Evolutionary conservation across 2,888 invertebrate species (phyloP), one percentile per base, ranked within the genome.

Genomic region (Drosophila mayaguana): DNA sequence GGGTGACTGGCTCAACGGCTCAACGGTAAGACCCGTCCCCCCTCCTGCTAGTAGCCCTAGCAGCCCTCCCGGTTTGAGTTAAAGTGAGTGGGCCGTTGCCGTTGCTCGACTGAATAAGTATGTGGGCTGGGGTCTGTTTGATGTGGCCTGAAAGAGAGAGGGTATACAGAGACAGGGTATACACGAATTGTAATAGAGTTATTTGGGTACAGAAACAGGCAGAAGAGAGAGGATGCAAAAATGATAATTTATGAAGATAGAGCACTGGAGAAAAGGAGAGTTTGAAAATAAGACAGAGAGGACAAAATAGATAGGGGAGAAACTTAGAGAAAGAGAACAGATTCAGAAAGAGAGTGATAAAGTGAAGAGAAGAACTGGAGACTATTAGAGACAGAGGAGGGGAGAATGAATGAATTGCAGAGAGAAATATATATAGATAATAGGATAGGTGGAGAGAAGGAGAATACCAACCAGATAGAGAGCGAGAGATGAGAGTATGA

Each of bases 1-100:
- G 79, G 77, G 75, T 83, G 87, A 82, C 61, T 70, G 78, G 66
- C 66, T 62, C 65, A 57, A 51, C 63, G 53, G 76, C 66, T 68
- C n/a, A n/a, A 63, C 25, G n/a, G 34, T 20, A 51, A 38, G 25
- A 11, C 57, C 50, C 25, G 28, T 46, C 63, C 45, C 18, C 0
- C n/a, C n/a, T 43, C 6, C 9, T 25, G 0, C 43, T 20, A 1
- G 12, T 5, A 16, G 12, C 14, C 40, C 18, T 38, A 11, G 28
- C 48, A 28, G 48, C 48, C 25, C 34, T 32, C 32, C 22, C 34
- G 20, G 38, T n/a, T 18, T n/a, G 48, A 2, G 11, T 12, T 34
- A 18, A 62, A 70, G 48, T 59, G 75, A 79, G 61, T 64, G 76
- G 79, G 80, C 34, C 60, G 51, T 12, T 20, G 43, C 34, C 63